Evolutionary conservation across 1,140 invertebrate genomes (phyloP), one percentile per base, ranked within the genome.

Genomic region (Bombus sibiricus): DNA sequence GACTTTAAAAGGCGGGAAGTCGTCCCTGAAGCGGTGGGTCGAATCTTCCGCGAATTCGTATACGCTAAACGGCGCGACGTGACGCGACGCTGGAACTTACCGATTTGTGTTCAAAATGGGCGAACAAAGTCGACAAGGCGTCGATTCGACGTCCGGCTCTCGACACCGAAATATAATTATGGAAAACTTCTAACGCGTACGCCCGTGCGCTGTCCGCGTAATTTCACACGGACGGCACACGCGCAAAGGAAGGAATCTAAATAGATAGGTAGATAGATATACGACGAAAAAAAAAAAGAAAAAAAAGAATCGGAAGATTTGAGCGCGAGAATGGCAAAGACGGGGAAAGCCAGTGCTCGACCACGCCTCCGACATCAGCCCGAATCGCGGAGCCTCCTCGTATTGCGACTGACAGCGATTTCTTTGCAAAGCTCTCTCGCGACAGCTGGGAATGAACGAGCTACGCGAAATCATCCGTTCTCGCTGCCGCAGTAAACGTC

Each of bases 311-410:
- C 83, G 88, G 89, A 86, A 93, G 89, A 93, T 93, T 94, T 93
- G 92, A 93, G 90, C 92, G 93, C 93, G 93, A 95, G 92, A 94
- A 95, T 94, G 87, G 91, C 92, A 72, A 84, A 72, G 83, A 94
- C 91, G 90, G 22, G 90, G 92, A 93, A 92, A 89, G 86, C 77
- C 83, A 84, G 86, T 73, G 89, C 76, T 22, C 71, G 86, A 81
- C 69, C 81, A 75, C 85, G 81, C 81, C 89, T 87, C 88, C 86
- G 88, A 86, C 34, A 62, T 39, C 62, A 64, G 82, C 71, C 82
- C 83, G 83, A 85, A 78, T 74, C 84, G 86, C 89, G 83, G 82
- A 81, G 53, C 83, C 86, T 91, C 77, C 88, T 91, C 84, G 81
- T 86, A 78, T 90, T 82, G 89, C 86, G 89, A 90, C 89, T 85